Conservation (phyloP, 2,113 vertebrate genomes). For the Gopherus evgoodei region DNA sequence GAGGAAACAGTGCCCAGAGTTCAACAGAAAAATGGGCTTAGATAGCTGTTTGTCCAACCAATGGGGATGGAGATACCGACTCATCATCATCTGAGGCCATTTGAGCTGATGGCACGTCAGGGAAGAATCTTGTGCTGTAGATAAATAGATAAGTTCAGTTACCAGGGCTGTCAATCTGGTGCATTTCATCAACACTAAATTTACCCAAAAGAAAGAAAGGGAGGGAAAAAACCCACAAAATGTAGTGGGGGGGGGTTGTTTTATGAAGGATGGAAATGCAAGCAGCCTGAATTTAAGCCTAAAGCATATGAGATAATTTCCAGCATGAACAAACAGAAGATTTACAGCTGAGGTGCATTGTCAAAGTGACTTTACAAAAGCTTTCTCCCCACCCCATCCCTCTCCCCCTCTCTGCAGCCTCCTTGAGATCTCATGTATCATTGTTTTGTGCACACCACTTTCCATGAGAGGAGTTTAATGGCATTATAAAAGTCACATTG, state of each 20-base stretch:
- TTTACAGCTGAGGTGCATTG: slow-evolving; percentile 22
- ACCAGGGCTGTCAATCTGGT: slow-evolving; percentile 4
- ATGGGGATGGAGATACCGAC: not conserved
- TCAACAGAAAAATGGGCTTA: not conserved
- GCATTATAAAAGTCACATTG: slow-evolving; percentile 86
- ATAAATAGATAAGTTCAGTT: slow-evolving; percentile 1
- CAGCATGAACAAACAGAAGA: slow-evolving; percentile 42
- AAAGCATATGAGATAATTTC: not conserved
- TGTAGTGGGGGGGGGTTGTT: not conserved
- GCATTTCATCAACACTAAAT: slow-evolving; percentile 10
- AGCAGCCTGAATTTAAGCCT: not conserved
- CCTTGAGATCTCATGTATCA: slow-evolving; percentile 79
- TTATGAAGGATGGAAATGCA: not conserved
- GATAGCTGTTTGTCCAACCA: not conserved
- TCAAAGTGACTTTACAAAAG: slow-evolving; percentile 79
- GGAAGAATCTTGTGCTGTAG: not conserved
- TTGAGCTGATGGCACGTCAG: not conserved
- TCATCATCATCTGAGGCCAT: not conserved
- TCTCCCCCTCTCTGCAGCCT: slow-evolving; percentile 50
- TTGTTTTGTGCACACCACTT: slow-evolving; percentile 76
- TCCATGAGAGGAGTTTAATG: slow-evolving; percentile 81
- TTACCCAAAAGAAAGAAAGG: not conserved
- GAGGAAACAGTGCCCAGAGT: not conserved
- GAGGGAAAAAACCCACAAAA: not conserved
- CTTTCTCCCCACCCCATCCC: slow-evolving; percentile 35